Evolutionary conservation across 2,797 vertebrate species (phyloP).

Genomic region (Macrochelys suwanniensis): DNA sequence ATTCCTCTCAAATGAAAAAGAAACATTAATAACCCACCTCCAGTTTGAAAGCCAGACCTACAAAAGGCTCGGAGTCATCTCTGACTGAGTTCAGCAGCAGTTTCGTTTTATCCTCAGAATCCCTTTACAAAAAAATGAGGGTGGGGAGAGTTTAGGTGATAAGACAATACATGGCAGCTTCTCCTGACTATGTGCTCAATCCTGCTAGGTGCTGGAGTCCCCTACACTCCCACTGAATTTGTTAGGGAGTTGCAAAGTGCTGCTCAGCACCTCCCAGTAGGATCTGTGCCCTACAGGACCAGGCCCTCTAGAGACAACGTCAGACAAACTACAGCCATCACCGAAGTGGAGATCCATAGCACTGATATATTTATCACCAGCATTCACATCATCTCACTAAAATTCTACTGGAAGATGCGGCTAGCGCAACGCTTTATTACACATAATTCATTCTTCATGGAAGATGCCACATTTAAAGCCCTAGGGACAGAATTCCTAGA

Average conservation of each 20-base stretch:
- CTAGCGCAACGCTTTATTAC: background rate
- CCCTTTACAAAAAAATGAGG: constrained; percentile 77
- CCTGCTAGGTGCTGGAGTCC: background rate
- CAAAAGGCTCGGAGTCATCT: constrained; percentile 86
- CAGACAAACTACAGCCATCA: background rate
- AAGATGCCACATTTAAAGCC: background rate
- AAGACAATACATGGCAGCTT: background rate
- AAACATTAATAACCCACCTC: constrained; percentile 85
- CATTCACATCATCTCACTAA: background rate
- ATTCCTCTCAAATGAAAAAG: background rate
- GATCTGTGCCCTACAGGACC: background rate
- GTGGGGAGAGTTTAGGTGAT: background rate
- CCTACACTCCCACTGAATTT: background rate
- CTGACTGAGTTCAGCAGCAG: constrained; percentile 88
- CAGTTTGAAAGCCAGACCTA: constrained; percentile 96
- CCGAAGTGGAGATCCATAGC: background rate
- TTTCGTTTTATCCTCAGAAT: constrained; percentile 82
- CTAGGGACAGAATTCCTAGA: background rate
- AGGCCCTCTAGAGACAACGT: background rate
- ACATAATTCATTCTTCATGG: background rate
- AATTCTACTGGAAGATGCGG: background rate
- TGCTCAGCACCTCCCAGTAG: background rate
- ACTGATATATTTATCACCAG: background rate
- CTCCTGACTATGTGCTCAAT: background rate
- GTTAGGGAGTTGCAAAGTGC: background rate